Base-by-base conservation (phyloP, 2,888 invertebrate species). In the Spodoptera picta region DNA sequence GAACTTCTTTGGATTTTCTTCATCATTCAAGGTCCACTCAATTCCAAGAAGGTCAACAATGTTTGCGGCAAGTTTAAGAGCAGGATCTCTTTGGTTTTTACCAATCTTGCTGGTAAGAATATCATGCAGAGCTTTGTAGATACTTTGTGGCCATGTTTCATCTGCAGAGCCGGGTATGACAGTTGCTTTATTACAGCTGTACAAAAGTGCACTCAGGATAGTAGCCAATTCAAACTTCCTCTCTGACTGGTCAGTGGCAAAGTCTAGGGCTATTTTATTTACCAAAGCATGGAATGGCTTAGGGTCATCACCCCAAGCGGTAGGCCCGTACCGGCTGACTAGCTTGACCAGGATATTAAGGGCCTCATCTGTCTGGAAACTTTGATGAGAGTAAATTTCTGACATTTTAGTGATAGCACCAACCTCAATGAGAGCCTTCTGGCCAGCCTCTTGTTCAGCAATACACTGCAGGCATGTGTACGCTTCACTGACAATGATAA, bases 361-460 rank as follows among this genome's bases (percentile, higher is more conserved):
- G 0, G 98, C 98, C 87, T 98, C 97, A 84, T 98, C 98, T 0
- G 98, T 98, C 89, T 98, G 98, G 83, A 98, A 98, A 88, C 97
- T 97, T 87, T 98, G 98, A 72, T 97, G 97, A 0, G 97, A 96
- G 87, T 98, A 98, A 74, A 98, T 97, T 86, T 98, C 97, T 52
- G 97, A 97, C 96, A 98, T 97, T 90, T 97, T 97, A 0, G 96
- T 95, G 61, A 98, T 96, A 11, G 97, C 98, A 57, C 97, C 97
- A 44, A 96, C 96, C 73, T 97, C 96, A 46, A 98, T 95, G 1
- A 98, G 93, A 0, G 97, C 97, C 84, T 97, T 96, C 82, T 97
- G 97, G 0, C 98, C 98, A 0, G 96, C 96, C 81, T 96, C 96
- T 86, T 96, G 96, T 73, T 96, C 95, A n/a, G 97, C 97, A 60